Evolutionary conservation across 35 echinoderm and acorn worm species (phyloP).

Genomic region (Acanthaster planci): DNA sequence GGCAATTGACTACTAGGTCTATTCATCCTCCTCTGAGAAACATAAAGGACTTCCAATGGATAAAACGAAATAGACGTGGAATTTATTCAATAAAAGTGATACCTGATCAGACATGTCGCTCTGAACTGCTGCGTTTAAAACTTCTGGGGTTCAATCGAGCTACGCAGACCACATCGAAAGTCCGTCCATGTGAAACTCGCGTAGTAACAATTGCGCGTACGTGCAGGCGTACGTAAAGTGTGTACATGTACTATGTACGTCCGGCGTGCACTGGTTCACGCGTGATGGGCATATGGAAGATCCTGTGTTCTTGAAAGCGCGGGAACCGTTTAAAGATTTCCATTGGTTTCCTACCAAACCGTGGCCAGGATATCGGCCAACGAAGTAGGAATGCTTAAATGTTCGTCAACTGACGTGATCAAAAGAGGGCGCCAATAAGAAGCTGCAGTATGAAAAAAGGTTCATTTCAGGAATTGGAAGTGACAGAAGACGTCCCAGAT

Average conservation of each 20-base stretch:
- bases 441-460: too few species aligned
- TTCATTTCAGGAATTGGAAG: too few species aligned
- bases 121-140: background rate
- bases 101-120: slow-evolving; percentile 15
- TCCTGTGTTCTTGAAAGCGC: background rate
- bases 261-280: background rate
- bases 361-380: background rate
- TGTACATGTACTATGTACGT: background rate
- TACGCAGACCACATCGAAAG: background rate
- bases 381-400: too few species aligned
- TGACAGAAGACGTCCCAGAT: too few species aligned
- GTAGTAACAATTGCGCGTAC: too few species aligned
- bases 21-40: too few species aligned
- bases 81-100: background rate
- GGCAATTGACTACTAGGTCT: too few species aligned
- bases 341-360: background rate
- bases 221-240: too few species aligned
- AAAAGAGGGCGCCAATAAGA: too few species aligned
- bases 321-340: background rate
- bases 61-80: background rate
- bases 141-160: background rate
- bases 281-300: background rate
- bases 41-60: too few species aligned
- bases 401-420: too few species aligned
- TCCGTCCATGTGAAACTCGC: background rate